phyloP scores from a whole-genome alignment of 2,113 vertebrate species.

The Pheucticus melanocephalus region DNA sequence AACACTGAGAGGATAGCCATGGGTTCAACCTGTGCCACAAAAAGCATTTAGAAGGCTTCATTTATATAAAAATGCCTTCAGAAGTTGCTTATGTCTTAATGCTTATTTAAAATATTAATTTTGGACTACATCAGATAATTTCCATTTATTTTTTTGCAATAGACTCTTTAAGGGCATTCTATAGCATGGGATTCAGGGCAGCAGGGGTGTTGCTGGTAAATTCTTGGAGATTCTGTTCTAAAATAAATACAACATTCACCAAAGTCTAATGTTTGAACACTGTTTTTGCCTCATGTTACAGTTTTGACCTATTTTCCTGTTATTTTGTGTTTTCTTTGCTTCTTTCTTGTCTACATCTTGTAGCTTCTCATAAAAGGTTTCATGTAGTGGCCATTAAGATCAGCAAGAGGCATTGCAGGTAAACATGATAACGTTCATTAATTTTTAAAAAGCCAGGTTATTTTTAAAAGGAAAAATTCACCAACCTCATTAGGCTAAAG shows the following conservation, averaged over 20 bases:
- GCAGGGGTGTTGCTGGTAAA: neutral
- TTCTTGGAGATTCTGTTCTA: neutral
- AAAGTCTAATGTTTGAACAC: neutral
- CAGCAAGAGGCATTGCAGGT: neutral
- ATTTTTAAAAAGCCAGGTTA: neutral
- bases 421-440: neutral
- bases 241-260: neutral
- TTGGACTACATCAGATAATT: neutral
- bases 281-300: neutral
- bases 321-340: neutral
- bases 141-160: neutral
- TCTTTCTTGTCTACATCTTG: neutral
- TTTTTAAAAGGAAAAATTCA: neutral
- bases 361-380: neutral
- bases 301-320: neutral
- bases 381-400: neutral
- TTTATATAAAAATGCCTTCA: neutral
- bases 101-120: neutral
- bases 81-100: neutral
- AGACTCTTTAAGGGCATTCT: neutral
- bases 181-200: neutral
- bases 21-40: neutral
- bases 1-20: neutral
- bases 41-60: neutral
- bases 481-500: neutral